These are phyloP conservation scores for Nebria ingens DNA, from an alignment of 1,140 invertebrate genomes.

Conservation along the genomic window DNA sequence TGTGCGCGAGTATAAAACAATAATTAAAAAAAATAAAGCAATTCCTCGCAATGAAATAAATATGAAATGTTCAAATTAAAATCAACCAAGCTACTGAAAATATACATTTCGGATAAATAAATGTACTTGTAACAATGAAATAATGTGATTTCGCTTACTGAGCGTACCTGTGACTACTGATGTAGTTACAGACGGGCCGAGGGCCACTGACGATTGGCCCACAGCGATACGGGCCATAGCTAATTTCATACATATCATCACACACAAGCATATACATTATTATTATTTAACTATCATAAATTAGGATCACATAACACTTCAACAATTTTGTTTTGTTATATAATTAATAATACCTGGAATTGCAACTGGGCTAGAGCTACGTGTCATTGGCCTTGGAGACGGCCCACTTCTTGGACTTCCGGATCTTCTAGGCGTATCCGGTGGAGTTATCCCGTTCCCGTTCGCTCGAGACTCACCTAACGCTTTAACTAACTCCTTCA, in stretches of 20 bases:
- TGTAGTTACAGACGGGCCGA: neutral
- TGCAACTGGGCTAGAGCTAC: conserved; percentile 49
- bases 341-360: conserved; percentile 33
- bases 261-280: conserved; percentile 2
- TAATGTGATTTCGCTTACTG: too few relatives aligned
- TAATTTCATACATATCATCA: conserved; percentile 4
- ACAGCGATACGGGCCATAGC: conserved; percentile 4
- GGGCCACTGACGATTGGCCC: neutral
- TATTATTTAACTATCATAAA: too few relatives aligned
- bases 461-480: conserved; percentile 61
- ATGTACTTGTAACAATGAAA: too few relatives aligned
- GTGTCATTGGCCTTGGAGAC: conserved; percentile 41
- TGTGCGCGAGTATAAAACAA: neutral
- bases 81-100: too few relatives aligned
- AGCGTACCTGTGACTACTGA: conserved; percentile 1
- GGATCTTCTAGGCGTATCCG: conserved; percentile 52
- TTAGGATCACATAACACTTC: too few relatives aligned
- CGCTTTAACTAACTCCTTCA: conserved; percentile 68
- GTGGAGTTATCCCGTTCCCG: conserved; percentile 64
- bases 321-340: neutral
- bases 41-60: too few relatives aligned
- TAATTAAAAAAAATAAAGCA: too few relatives aligned
- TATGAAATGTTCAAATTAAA: too few relatives aligned
- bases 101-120: too few relatives aligned
- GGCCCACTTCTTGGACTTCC: conserved; percentile 41